These are phyloP conservation scores for Alosa alosa DNA, from an alignment of 2,113 vertebrate species.

Conservation along the genomic window DNA sequence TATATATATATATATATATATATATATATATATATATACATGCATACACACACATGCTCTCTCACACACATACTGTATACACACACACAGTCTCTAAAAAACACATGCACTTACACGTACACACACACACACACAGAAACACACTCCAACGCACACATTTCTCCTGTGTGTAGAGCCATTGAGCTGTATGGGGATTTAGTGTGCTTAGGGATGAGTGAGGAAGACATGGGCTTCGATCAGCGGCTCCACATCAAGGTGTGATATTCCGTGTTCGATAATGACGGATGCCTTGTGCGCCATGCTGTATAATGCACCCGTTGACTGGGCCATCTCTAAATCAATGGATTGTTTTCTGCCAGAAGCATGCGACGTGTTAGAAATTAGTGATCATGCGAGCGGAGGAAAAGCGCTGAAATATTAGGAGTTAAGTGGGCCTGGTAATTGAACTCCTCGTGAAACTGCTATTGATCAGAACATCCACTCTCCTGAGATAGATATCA, in stretches of 20 bases:
- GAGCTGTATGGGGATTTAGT: not conserved
- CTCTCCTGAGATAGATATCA: conserved; percentile 65
- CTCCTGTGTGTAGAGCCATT: not conserved
- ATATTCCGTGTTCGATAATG: conserved; percentile 1
- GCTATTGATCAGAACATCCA: conserved; percentile 69
- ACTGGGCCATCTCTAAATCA: conserved; percentile 54
- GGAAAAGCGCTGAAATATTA: conserved; percentile 76
- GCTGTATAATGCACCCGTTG: not conserved
- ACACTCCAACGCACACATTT: not conserved
- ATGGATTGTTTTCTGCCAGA: conserved; percentile 71
- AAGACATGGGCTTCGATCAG: not conserved
- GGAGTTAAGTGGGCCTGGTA: conserved; percentile 73
- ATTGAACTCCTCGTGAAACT: conserved; percentile 73
- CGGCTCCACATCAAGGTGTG: not conserved
- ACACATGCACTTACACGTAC: too few relatives aligned
- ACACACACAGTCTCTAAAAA: too few relatives aligned
- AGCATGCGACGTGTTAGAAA: conserved; percentile 69
- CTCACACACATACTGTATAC: too few relatives aligned
- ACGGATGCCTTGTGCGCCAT: not conserved
- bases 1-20: too few relatives aligned
- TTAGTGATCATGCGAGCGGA: conserved; percentile 68
- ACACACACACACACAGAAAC: too few relatives aligned
- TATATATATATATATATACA: too few relatives aligned
- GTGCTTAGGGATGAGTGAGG: not conserved
- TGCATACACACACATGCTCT: too few relatives aligned